Evolutionary conservation across 2,113 vertebrate species (phyloP).

Genomic region (Clarias magur): DNA sequence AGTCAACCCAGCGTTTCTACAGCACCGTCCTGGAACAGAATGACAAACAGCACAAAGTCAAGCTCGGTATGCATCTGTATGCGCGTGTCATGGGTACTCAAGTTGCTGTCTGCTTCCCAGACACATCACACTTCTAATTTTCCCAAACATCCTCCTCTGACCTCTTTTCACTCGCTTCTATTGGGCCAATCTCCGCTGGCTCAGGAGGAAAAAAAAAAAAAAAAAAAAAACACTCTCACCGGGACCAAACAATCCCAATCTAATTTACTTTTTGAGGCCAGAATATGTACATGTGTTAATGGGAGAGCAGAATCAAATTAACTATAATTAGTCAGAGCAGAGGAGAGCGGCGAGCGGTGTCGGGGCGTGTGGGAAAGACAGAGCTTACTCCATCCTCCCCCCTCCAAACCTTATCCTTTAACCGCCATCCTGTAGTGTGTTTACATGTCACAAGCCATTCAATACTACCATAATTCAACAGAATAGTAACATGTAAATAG

Average conservation of each 20-base stretch:
- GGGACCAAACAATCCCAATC: slow-evolving; percentile 80
- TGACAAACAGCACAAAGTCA: slow-evolving; percentile 4
- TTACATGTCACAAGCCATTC: slow-evolving; percentile 61
- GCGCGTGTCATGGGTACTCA: background rate
- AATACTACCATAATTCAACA: slow-evolving; percentile 60
- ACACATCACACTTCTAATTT: slow-evolving; percentile 66
- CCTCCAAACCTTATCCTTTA: slow-evolving; percentile 56
- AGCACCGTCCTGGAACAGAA: slow-evolving; percentile 12
- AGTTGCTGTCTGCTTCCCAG: slow-evolving; percentile 57
- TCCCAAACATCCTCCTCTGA: slow-evolving; percentile 71
- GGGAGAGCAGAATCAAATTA: slow-evolving; percentile 76
- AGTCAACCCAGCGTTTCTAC: slow-evolving; percentile 11
- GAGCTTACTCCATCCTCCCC: slow-evolving; percentile 58
- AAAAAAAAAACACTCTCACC: slow-evolving; percentile 63
- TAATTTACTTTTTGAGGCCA: slow-evolving; percentile 80
- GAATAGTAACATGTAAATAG: slow-evolving; percentile 48
- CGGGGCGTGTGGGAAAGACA: slow-evolving; percentile 57
- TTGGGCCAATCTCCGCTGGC: slow-evolving; percentile 58
- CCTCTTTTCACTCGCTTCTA: slow-evolving; percentile 74
- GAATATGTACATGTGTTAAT: slow-evolving; percentile 79
- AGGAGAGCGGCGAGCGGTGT: slow-evolving; percentile 55
- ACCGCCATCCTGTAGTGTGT: slow-evolving; percentile 44
- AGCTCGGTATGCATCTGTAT: slow-evolving; percentile 9
- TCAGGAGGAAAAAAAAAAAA: slow-evolving; percentile 25
- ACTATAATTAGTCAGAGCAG: slow-evolving; percentile 76